These are phyloP conservation scores for Orussus abietinus DNA, from an alignment of 1,140 invertebrate genomes.

Conservation along the genomic window DNA sequence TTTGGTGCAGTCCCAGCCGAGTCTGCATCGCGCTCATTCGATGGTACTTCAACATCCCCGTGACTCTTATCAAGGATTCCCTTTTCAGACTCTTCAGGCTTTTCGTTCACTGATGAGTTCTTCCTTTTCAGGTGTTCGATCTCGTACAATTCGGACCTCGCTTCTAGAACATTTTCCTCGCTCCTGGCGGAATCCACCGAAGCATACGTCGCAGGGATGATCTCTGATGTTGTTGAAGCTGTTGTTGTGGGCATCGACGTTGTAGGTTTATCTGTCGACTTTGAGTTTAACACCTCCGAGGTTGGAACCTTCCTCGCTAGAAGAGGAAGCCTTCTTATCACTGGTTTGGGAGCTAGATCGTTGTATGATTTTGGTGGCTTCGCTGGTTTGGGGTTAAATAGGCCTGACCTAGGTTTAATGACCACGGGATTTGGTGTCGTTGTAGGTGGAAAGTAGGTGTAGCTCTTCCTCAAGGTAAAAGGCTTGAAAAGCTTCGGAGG, in stretches of 20 bases:
- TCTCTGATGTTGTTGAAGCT: constrained; percentile 3
- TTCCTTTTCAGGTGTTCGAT: too few relatives aligned
- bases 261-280: constrained; percentile 10
- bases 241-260: constrained; percentile 7
- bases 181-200: constrained; percentile 6
- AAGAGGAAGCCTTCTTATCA: constrained; percentile 39
- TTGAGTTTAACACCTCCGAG: too few relatives aligned
- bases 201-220: not conserved
- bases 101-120: too few relatives aligned
- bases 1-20: too few relatives aligned
- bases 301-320: constrained; percentile 22
- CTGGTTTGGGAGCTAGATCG: constrained; percentile 42
- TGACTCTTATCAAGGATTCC: too few relatives aligned
- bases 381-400: constrained; percentile 40
- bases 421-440: constrained; percentile 43
- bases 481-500: constrained; percentile 41
- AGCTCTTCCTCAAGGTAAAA: constrained; percentile 37
- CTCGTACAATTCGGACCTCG: too few relatives aligned
- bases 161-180: constrained; percentile 20
- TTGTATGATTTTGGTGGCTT: constrained; percentile 43
- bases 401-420: constrained; percentile 36
- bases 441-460: constrained; percentile 40
- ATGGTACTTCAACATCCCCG: too few relatives aligned
- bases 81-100: too few relatives aligned
- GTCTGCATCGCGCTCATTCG: too few relatives aligned